Percentiles rank a stretch among this genome's conserved stretches.
phyloP scores from a whole-genome alignment of 2,113 vertebrate species.

The Ceyx cyanopectus region DNA sequence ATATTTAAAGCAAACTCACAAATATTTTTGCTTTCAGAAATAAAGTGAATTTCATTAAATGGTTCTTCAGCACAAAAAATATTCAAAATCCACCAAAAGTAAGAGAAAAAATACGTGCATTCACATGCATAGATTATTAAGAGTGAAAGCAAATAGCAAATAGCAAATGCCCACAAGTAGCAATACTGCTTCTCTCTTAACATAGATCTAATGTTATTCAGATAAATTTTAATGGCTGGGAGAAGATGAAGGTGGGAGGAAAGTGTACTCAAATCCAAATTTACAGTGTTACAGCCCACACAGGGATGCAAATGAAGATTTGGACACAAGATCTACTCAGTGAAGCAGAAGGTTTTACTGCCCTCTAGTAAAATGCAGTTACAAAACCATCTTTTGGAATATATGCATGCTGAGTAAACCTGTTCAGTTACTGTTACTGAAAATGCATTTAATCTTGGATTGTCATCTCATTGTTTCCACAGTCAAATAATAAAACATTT shows the following conservation, averaged over 20 bases:
- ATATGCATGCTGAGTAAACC: conserved; percentile 37
- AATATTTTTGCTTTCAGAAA: background rate
- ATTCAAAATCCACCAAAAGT: background rate
- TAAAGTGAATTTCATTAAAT: background rate
- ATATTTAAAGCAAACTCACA: background rate
- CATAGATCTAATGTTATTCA: conserved; percentile 7
- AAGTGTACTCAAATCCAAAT: conserved; percentile 38
- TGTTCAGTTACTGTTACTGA: conserved; percentile 38
- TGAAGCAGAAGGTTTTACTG: conserved; percentile 66
- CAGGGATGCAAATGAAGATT: conserved; percentile 58
- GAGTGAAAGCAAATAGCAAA: background rate
- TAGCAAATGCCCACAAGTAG: background rate
- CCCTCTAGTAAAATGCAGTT: conserved; percentile 72
- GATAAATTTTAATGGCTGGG: conserved; percentile 51
- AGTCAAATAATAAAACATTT: conserved; percentile 16
- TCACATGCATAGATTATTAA: background rate
- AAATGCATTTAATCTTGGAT: background rate
- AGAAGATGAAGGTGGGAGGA: conserved; percentile 54
- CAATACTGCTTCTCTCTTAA: conserved; percentile 12
- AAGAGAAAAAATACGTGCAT: background rate
- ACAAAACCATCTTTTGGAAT: conserved; percentile 43
- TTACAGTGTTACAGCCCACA: conserved; percentile 49
- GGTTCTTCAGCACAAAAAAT: background rate
- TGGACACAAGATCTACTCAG: conserved; percentile 40
- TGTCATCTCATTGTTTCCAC: no score